Conservation (phyloP, 2,113 vertebrate species). For the Arvicanthis niloticus region DNA sequence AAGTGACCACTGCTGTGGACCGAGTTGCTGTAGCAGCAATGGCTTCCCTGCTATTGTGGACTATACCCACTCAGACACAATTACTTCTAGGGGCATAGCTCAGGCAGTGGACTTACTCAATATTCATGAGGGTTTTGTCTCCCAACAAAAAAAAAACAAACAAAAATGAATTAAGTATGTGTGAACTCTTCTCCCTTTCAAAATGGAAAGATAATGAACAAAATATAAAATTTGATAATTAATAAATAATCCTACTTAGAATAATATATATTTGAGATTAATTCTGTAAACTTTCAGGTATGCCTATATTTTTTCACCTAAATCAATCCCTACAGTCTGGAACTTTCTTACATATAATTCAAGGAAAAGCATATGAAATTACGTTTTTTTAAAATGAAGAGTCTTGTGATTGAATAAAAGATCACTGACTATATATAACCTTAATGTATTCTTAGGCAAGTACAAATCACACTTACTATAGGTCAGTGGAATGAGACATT, state of each 20-base stretch:
- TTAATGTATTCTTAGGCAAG: neutral
- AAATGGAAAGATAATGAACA: neutral
- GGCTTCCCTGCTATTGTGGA: neutral
- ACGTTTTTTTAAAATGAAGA: neutral
- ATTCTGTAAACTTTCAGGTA: neutral
- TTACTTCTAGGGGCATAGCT: neutral
- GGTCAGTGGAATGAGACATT: neutral
- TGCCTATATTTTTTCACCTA: neutral
- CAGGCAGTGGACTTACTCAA: neutral
- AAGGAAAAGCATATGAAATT: neutral
- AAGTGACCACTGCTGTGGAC: neutral
- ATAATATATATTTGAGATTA: neutral
- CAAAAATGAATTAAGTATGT: neutral
- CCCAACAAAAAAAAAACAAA: neutral
- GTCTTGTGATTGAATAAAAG: neutral
- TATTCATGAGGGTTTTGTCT: neutral
- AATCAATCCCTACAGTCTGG: neutral
- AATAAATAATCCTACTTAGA: neutral
- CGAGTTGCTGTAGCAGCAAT: neutral
- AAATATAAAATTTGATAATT: neutral
- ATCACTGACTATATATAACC: neutral
- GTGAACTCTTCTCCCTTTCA: neutral
- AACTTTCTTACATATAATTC: neutral
- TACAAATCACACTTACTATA: neutral
- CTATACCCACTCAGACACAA: neutral